Evolutionary conservation across 1,140 invertebrate genomes (phyloP), one percentile per base, ranked within the genome.

Genomic region (Neodiprion fabricii): DNA sequence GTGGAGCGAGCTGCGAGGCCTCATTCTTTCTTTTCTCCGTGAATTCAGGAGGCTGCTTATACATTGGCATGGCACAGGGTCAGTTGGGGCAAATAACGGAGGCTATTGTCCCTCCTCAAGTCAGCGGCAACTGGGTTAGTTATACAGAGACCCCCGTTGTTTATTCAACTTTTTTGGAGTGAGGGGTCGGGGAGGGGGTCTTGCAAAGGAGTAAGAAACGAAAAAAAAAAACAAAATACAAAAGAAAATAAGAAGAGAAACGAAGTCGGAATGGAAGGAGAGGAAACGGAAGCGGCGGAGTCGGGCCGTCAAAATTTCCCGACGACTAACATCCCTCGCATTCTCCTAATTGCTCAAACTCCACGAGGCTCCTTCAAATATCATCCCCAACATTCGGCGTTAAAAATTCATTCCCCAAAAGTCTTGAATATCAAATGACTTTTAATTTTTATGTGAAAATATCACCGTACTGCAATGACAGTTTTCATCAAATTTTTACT

Each of bases 161-260:
- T 61, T 61, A 61, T 61, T 61, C 53, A 61, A 61, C 53, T 61
- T 61, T 61, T 61, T 14, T 61, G 4, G 28, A 40, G 28, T 17
- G 3, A 61, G 53, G n/a, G n/a, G 11, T 7, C 4, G n/a, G 53
- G 1, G 50, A 53, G n/a, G 17, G 17, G 28, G 28, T 40, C 28
- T 5, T 23, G 48, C 66, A 78, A 78, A 75, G 72, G 72, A 81
- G 72, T 77, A 70, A 76, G 69, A 77, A 77, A 73, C 73, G 53
- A 67, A 40, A 61, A 70, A 69, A 21, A n/a, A 23, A 61, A 50
- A 40, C 53, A 7, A 48, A 70, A 48, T 40, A 48, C 49, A 17
- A 11, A 3, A 40, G 17, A 66, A 11, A 3, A 40, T 11, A 66
- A 76, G 73, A 72, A 76, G 73, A 70, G 74, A 14, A 12, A 47